Percentiles rank a stretch among this genome's conserved stretches.
Evolutionary conservation across 2,888 invertebrate species (phyloP).

Genomic region (Leptopilina drosophilae): DNA sequence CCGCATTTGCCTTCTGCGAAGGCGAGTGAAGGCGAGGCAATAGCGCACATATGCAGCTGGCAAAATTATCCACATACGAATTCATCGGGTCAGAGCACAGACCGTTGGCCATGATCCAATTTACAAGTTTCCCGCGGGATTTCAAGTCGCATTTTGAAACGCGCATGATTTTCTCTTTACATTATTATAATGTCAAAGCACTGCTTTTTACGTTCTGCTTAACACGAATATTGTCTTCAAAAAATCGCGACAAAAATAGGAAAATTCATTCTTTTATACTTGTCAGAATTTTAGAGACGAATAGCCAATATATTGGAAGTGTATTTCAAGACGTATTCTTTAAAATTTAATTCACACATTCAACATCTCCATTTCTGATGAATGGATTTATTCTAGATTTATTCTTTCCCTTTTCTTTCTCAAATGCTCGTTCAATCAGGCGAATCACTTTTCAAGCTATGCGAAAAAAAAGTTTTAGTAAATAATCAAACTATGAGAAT

Average conservation of each 20-base stretch:
- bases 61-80: slow-evolving; percentile 34
- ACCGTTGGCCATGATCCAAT: slow-evolving; percentile 36
- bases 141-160: slow-evolving; percentile 6
- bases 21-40: neutral
- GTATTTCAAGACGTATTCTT: too few species aligned
- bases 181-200: slow-evolving; percentile 3
- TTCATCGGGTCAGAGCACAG: slow-evolving; percentile 36
- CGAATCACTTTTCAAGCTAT: too few species aligned
- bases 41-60: slow-evolving; percentile 12
- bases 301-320: too few species aligned
- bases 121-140: slow-evolving; percentile 24
- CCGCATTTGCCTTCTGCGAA: slow-evolving; percentile 26
- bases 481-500: too few species aligned
- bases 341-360: too few species aligned
- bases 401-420: too few species aligned
- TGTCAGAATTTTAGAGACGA: too few species aligned
- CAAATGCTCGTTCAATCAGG: too few species aligned
- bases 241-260: neutral
- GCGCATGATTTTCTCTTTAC: slow-evolving; percentile 26
- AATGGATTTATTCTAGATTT: too few species aligned
- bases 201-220: neutral
- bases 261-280: too few species aligned
- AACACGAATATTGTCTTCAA: neutral
- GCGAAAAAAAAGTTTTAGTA: too few species aligned
- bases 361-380: too few species aligned